phyloP scores from a whole-genome alignment of 2,113 vertebrate species.

The Microtus montanus region DNA sequence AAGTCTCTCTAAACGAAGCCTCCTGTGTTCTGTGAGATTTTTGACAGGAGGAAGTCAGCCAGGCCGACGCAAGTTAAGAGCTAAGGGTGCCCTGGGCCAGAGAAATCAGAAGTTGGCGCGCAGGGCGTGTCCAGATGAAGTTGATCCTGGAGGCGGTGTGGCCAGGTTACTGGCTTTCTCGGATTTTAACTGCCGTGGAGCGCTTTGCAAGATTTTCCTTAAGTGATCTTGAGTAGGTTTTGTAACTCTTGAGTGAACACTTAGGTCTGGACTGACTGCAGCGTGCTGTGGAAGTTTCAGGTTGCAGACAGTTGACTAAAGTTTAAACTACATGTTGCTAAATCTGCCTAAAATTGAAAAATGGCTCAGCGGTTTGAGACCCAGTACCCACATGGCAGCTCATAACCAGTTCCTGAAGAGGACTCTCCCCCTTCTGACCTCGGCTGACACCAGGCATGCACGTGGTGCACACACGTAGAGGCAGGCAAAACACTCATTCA shows the following conservation, averaged over 20 bases:
- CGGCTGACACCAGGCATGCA: background rate
- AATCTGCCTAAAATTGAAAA: too few species aligned
- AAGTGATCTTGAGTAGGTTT: background rate
- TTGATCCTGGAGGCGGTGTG: background rate
- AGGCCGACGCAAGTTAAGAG: background rate
- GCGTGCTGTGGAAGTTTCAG: background rate
- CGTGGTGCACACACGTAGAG: background rate
- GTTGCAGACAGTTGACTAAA: background rate
- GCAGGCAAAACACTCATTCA: background rate
- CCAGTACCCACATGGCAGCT: background rate
- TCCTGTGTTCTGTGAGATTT: background rate
- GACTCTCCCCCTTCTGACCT: background rate
- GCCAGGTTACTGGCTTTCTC: background rate
- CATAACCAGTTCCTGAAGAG: background rate
- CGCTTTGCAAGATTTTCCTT: background rate
- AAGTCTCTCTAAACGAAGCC: background rate
- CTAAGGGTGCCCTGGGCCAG: background rate
- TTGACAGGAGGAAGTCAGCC: background rate
- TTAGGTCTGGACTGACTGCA: background rate
- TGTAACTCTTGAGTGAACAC: background rate
- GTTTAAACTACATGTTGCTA: background rate
- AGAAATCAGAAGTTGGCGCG: background rate
- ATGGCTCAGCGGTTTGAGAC: background rate
- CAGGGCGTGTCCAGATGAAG: background rate
- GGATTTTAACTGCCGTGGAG: background rate